These are phyloP conservation scores for Nematopogon swammerdamellus DNA, from an alignment of 2,888 invertebrate genomes.

Conservation along the genomic window DNA sequence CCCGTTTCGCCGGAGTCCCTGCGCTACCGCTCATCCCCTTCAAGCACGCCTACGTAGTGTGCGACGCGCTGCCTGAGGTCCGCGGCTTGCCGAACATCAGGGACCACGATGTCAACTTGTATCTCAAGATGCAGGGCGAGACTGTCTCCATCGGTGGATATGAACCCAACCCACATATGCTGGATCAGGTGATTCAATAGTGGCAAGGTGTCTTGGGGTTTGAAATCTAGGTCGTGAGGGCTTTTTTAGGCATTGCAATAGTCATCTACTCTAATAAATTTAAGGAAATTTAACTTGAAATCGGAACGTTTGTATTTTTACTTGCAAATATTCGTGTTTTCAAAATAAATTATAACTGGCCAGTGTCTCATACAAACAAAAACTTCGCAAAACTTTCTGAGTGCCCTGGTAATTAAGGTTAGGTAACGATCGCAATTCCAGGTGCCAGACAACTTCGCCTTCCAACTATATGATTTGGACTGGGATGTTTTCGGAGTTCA, in stretches of 20 bases:
- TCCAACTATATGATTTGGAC: conserved; percentile 82
- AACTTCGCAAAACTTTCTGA: too few relatives aligned
- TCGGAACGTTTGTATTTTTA: too few relatives aligned
- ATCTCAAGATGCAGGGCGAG: conserved; percentile 81
- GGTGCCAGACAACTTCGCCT: conserved; percentile 74
- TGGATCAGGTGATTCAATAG: conserved; percentile 70
- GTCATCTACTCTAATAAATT: too few relatives aligned
- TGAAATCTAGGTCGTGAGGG: not conserved
- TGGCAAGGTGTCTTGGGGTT: conserved; percentile 4
- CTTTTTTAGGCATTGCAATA: too few relatives aligned
- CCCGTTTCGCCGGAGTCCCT: conserved; percentile 61
- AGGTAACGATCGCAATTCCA: too few relatives aligned
- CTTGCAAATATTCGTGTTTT: too few relatives aligned
- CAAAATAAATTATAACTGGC: too few relatives aligned
- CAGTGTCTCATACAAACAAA: too few relatives aligned
- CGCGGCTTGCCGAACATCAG: conserved; percentile 76
- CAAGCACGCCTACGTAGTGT: conserved; percentile 86
- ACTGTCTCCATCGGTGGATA: conserved; percentile 84
- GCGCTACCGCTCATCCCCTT: conserved; percentile 76
- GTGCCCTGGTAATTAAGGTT: too few relatives aligned
- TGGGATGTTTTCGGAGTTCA: conserved; percentile 82
- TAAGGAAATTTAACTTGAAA: too few relatives aligned
- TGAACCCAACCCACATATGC: conserved; percentile 77
- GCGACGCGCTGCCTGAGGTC: conserved; percentile 73
- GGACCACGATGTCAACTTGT: conserved; percentile 81